Evolutionary conservation across 2,797 vertebrate species (phyloP).

Genomic region (Merluccius polli): DNA sequence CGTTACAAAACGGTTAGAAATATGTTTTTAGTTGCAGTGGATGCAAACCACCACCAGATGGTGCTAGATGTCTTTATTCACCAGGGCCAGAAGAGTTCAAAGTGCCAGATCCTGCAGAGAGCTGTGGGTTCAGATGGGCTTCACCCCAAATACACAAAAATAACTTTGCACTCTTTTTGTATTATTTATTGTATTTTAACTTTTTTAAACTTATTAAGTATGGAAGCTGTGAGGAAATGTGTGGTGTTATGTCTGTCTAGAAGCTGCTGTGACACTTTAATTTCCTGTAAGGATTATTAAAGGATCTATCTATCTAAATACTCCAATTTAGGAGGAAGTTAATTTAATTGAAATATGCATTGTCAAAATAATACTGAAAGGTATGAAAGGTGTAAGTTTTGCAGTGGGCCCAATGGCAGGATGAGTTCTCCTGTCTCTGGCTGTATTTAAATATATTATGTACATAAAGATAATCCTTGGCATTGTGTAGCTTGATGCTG

Average conservation of each 20-base stretch:
- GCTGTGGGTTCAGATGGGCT: background rate
- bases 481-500: conserved; percentile 21
- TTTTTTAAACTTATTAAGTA: too few relatives aligned
- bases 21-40: conserved; percentile 25
- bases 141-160: too few relatives aligned
- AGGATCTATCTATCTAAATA: too few relatives aligned
- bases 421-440: background rate
- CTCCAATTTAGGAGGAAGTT: background rate
- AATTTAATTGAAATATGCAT: background rate
- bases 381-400: background rate
- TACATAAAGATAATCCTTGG: background rate
- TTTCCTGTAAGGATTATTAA: too few relatives aligned
- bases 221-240: too few relatives aligned
- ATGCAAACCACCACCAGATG: conserved; percentile 28
- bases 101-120: background rate
- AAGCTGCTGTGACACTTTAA: too few relatives aligned
- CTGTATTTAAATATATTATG: background rate
- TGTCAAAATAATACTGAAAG: background rate
- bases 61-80: conserved; percentile 19
- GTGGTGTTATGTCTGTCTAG: too few relatives aligned
- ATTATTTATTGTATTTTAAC: too few relatives aligned
- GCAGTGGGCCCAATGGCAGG: background rate
- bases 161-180: too few relatives aligned
- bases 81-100: background rate
- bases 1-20: background rate